phyloP scores from a whole-genome alignment of 2,888 invertebrate genomes.

The Spisula subtruncata region DNA sequence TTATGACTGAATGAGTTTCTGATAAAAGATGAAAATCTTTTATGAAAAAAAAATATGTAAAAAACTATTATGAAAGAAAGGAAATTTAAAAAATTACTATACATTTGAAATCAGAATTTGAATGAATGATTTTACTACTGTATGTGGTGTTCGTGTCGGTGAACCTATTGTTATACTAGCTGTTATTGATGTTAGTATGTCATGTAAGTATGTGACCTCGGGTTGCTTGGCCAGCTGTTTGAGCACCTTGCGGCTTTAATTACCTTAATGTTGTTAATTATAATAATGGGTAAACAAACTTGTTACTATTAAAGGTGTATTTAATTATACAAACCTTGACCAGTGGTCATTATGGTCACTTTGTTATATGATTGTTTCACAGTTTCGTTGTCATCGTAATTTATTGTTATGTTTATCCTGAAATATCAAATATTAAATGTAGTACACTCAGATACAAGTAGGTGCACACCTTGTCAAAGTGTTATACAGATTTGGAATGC shows the following conservation, averaged over 20 bases:
- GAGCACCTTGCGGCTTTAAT: not conserved
- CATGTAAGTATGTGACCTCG: conserved; percentile 2
- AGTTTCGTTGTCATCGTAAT: not conserved
- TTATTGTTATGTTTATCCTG: not conserved
- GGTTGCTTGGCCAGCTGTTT: conserved; percentile 18
- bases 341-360: conserved; percentile 30
- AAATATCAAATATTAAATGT: too few relatives aligned
- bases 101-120: not conserved
- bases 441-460: too few relatives aligned
- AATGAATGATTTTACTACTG: not conserved
- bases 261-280: conserved; percentile 4
- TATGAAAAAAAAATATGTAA: too few relatives aligned
- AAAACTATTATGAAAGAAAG: too few relatives aligned
- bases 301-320: not conserved
- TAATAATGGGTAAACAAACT: not conserved
- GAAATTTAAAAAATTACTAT: too few relatives aligned
- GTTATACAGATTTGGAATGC: too few relatives aligned
- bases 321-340: not conserved
- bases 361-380: conserved; percentile 10
- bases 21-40: too few relatives aligned
- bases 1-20: too few relatives aligned
- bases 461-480: too few relatives aligned
- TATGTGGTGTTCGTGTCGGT: not conserved
- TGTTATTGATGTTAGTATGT: conserved; percentile 21
- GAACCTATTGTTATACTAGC: not conserved